These are phyloP conservation scores for Alviniconcha marisindica DNA, from an alignment of 1,140 invertebrate genomes.

Conservation along the genomic window DNA sequence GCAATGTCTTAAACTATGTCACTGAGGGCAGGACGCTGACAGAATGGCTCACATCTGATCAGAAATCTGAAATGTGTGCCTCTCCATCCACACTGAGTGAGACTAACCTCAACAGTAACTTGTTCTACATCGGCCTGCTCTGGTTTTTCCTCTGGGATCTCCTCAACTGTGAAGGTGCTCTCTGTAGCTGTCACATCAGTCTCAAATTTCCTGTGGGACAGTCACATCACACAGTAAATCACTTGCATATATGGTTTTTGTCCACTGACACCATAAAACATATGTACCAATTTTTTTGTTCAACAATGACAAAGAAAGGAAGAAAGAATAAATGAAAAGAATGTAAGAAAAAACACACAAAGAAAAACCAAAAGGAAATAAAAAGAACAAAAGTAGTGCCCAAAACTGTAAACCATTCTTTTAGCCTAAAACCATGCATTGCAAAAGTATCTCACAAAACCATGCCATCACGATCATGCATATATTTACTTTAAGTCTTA, in stretches of 20 bases:
- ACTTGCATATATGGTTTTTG: neutral
- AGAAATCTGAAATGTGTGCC: too few species aligned
- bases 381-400: neutral
- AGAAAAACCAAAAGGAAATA: neutral
- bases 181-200: conserved; percentile 57
- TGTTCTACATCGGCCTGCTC: conserved; percentile 49
- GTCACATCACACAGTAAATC: too few species aligned
- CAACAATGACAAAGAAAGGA: neutral
- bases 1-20: too few species aligned
- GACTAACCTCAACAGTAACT: conserved; percentile 37
- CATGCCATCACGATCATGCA: too few species aligned
- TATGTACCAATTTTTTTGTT: too few species aligned
- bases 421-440: neutral
- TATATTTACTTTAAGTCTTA: too few species aligned
- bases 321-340: neutral
- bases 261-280: neutral
- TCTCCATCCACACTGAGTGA: too few species aligned
- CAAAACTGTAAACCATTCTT: neutral
- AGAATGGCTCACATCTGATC: too few species aligned
- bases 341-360: neutral
- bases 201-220: conserved; percentile 65
- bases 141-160: conserved; percentile 40
- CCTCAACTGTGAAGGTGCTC: conserved; percentile 40
- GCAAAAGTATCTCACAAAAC: too few species aligned
- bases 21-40: too few species aligned